A percentile compares a stretch with the other conserved stretches of the same genome.
Evolutionary conservation across 2,888 invertebrate species (phyloP).

Genomic region (Nymphalis urticae): DNA sequence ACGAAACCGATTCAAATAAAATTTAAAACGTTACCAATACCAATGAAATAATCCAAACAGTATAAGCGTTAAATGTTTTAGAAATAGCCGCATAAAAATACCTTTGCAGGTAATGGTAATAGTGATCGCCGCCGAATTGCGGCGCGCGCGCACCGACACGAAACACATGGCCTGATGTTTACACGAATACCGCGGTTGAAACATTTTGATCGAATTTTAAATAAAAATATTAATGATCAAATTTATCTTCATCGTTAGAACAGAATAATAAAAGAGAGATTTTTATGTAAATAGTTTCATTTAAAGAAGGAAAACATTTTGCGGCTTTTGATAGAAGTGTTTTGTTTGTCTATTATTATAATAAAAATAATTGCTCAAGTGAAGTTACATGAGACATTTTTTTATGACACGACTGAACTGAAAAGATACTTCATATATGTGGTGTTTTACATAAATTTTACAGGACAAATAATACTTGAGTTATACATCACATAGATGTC

Average conservation of each 20-base stretch:
- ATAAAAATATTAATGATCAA: neutral
- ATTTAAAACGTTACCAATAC: conserved; percentile 45
- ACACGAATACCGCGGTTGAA: conserved; percentile 39
- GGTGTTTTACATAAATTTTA: too few relatives aligned
- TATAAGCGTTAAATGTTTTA: conserved; percentile 50
- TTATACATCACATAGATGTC: too few relatives aligned
- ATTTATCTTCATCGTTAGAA: neutral
- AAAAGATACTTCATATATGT: too few relatives aligned
- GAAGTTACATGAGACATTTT: too few relatives aligned
- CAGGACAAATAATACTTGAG: too few relatives aligned
- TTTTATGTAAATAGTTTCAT: neutral
- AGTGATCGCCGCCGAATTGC: conserved; percentile 68
- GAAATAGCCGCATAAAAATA: conserved; percentile 69
- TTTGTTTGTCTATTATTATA: too few relatives aligned
- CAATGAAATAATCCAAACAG: conserved; percentile 43
- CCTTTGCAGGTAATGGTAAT: conserved; percentile 61
- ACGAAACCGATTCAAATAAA: conserved; percentile 47
- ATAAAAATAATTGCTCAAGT: too few relatives aligned
- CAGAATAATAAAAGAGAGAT: neutral
- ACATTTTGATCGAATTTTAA: conserved; percentile 47
- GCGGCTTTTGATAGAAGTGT: too few relatives aligned
- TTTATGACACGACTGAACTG: too few relatives aligned
- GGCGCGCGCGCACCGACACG: conserved; percentile 64
- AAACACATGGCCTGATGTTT: conserved; percentile 70
- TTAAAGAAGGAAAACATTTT: too few relatives aligned